Evolutionary conservation across 2,888 invertebrate genomes (phyloP).

Genomic region (Cheilosia vernalis): DNA sequence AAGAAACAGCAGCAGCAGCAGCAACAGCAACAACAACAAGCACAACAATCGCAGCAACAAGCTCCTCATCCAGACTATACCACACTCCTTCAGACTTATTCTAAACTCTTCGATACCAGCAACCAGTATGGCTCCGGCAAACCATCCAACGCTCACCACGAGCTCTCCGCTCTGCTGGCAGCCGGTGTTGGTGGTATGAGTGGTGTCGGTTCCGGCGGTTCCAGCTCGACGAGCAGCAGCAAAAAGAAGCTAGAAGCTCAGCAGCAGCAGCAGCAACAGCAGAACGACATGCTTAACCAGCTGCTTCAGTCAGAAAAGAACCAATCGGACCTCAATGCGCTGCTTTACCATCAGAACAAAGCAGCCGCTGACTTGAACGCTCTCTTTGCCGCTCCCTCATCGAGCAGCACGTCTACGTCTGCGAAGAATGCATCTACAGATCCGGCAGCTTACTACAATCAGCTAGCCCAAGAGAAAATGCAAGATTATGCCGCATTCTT

Average conservation of each 20-base stretch:
- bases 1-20: constrained; percentile 69
- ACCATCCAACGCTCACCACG: constrained; percentile 78
- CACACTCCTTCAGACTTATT: constrained; percentile 82
- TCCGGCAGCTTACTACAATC: constrained; percentile 81
- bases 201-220: constrained; percentile 58
- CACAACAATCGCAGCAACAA: constrained; percentile 78
- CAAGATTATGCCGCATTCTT: constrained; percentile 84
- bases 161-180: constrained; percentile 80
- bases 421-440: constrained; percentile 78
- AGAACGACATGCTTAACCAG: constrained; percentile 82
- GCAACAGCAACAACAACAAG: constrained; percentile 73
- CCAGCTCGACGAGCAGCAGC: constrained; percentile 57
- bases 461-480: constrained; percentile 83
- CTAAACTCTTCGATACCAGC: constrained; percentile 82
- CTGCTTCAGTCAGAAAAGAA: constrained; percentile 82
- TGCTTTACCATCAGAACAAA: constrained; percentile 82
- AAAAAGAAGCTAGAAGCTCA: constrained; percentile 68
- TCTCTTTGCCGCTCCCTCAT: constrained; percentile 80
- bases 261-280: constrained; percentile 78
- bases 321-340: constrained; percentile 81
- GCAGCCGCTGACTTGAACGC: constrained; percentile 81
- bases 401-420: constrained; percentile 74
- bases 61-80: constrained; percentile 80
- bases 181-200: constrained; percentile 77
- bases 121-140: constrained; percentile 79